Evolutionary conservation across 2,113 vertebrate genomes (phyloP).

Genomic region (Oncorhynchus nerka): DNA sequence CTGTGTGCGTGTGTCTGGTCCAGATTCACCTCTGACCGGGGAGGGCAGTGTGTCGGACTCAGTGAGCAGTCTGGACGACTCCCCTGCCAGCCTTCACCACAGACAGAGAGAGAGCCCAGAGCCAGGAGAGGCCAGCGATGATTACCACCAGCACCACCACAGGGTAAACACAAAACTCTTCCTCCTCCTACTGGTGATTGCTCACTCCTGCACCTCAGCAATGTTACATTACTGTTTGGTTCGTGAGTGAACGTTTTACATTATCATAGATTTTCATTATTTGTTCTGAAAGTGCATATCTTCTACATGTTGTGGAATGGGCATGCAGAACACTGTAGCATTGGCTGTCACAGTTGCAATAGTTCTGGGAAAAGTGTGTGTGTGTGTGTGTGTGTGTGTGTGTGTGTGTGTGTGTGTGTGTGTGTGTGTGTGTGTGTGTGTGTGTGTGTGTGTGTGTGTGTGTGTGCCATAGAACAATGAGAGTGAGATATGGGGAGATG

Average conservation of each 20-base stretch:
- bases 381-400: too few species aligned
- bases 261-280: too few species aligned
- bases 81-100: conserved; percentile 27
- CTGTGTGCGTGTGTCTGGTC: conserved; percentile 1
- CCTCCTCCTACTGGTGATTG: not conserved
- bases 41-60: conserved; percentile 41
- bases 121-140: conserved; percentile 62
- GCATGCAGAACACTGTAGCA: too few species aligned
- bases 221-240: too few species aligned
- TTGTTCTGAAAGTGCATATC: too few species aligned
- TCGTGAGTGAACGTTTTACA: too few species aligned
- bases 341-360: too few species aligned
- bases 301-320: too few species aligned
- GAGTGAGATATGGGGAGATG: not conserved
- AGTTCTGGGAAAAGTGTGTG: too few species aligned
- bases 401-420: too few species aligned
- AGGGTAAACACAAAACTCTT: conserved; percentile 37
- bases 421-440: too few species aligned
- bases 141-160: conserved; percentile 50
- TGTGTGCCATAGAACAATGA: not conserved
- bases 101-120: conserved; percentile 57
- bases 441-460: too few species aligned
- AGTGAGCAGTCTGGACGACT: conserved; percentile 60
- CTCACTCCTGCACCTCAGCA: not conserved
- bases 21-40: conserved; percentile 34